Evolutionary conservation across 2,113 vertebrate genomes (phyloP).

Genomic region (Plectropomus leopardus): DNA sequence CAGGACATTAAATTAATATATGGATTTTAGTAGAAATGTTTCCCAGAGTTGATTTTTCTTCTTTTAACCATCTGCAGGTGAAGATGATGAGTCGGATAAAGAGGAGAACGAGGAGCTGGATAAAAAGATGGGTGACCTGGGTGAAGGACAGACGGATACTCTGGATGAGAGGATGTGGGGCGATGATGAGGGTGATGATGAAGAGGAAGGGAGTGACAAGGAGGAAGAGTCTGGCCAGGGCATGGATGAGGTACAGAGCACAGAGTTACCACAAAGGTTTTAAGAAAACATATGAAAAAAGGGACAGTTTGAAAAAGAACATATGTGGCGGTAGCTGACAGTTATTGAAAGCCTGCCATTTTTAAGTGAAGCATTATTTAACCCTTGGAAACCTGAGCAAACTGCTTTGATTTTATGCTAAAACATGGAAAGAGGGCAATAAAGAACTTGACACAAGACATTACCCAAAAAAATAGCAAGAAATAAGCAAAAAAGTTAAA

Average conservation of each 20-base stretch:
- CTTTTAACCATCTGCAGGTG: slow-evolving; percentile 71
- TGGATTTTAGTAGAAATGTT: neutral
- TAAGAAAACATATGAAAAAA: neutral
- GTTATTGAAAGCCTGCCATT: too few species aligned
- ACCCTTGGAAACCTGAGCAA: too few species aligned
- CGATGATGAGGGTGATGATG: slow-evolving; percentile 88
- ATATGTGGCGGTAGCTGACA: too few species aligned
- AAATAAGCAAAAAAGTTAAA: too few species aligned
- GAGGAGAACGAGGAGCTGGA: slow-evolving; percentile 92
- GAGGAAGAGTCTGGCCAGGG: slow-evolving; percentile 94
- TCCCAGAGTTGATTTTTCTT: neutral
- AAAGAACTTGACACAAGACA: too few species aligned
- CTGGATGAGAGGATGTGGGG: slow-evolving; percentile 98
- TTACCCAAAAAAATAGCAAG: too few species aligned
- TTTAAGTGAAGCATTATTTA: too few species aligned
- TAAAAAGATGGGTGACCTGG: slow-evolving; percentile 97
- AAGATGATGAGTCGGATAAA: slow-evolving; percentile 88
- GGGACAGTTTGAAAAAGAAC: too few species aligned
- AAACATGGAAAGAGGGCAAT: too few species aligned
- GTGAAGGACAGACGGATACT: slow-evolving; percentile 92
- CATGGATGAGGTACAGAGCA: slow-evolving; percentile 93
- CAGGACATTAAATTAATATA: neutral
- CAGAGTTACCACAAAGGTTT: too few species aligned
- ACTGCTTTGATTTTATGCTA: too few species aligned
- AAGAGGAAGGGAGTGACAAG: slow-evolving; percentile 84